These are phyloP conservation scores for Ganaspis sp. DNA, from an alignment of 1,140 invertebrate genomes.

Conservation along the genomic window DNA sequence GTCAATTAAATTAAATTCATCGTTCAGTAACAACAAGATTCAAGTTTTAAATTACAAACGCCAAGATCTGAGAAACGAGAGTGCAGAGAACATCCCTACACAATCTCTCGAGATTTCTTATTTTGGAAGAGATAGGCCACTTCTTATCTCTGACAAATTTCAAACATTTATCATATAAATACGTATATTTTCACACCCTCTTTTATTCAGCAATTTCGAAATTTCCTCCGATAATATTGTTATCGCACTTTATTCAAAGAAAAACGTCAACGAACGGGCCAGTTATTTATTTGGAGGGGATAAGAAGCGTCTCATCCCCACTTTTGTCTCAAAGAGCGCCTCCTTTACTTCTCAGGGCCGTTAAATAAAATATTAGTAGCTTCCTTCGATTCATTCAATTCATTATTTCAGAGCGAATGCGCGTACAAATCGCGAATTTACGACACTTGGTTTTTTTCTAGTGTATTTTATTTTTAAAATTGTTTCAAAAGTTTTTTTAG, in stretches of 20 bases:
- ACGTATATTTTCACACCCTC: background rate
- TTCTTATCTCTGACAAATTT: no score
- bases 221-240: background rate
- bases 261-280: constrained; percentile 21
- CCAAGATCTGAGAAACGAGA: no score
- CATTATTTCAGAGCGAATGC: constrained; percentile 62
- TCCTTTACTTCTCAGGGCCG: constrained; percentile 52
- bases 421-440: constrained; percentile 40
- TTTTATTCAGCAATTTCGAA: background rate
- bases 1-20: no score
- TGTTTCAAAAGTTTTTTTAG: no score
- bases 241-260: background rate
- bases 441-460: constrained; percentile 31
- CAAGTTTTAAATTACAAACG: no score
- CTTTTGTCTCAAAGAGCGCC: constrained; percentile 48
- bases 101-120: no score
- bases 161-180: no score
- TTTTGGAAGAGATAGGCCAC: no score
- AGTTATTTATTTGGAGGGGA: background rate
- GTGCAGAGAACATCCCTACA: no score
- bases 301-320: constrained; percentile 36
- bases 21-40: no score
- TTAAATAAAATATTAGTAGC: constrained; percentile 72
- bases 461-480: constrained; percentile 25
- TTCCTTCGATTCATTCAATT: constrained; percentile 61